Conservation (phyloP, 2,797 vertebrate species). For the Enoplosus armatus region DNA sequence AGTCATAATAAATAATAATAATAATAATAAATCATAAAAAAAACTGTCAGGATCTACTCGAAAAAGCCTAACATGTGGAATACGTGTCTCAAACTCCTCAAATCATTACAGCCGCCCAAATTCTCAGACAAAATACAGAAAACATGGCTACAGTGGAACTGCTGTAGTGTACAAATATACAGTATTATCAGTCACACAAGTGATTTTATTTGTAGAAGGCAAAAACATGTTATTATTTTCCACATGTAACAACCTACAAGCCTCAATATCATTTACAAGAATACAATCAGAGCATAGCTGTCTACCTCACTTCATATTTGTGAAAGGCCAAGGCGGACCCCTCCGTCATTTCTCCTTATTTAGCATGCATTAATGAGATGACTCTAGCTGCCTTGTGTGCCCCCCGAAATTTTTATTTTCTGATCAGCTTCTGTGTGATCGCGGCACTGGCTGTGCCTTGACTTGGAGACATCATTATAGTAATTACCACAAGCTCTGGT, state of each 20-base stretch:
- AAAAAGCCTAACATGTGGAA: not conserved
- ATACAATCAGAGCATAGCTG: constrained; percentile 9
- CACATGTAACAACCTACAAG: constrained; percentile 5
- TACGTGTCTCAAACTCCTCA: not conserved
- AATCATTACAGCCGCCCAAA: not conserved
- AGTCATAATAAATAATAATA: too few relatives aligned
- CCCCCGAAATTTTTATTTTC: constrained; percentile 70
- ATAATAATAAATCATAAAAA: too few relatives aligned
- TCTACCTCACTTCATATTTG: constrained; percentile 39
- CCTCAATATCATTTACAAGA: not conserved
- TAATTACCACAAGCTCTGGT: constrained; percentile 85
- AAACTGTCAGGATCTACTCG: not conserved
- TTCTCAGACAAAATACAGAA: not conserved
- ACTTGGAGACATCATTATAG: constrained; percentile 84
- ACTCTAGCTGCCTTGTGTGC: constrained; percentile 67
- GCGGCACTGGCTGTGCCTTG: constrained; percentile 68
- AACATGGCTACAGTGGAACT: not conserved
- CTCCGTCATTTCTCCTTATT: constrained; percentile 54
- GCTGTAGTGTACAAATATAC: not conserved
- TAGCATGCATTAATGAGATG: constrained; percentile 71
- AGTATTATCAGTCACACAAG: constrained; percentile 1
- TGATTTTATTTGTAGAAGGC: constrained; percentile 10
- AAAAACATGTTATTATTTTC: not conserved
- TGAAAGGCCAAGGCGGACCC: constrained; percentile 24
- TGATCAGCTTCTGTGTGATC: constrained; percentile 77